A percentile compares a stretch with the other conserved stretches of the same genome.
Conservation (phyloP, 2,113 vertebrate genomes). For the Limanda limanda region DNA sequence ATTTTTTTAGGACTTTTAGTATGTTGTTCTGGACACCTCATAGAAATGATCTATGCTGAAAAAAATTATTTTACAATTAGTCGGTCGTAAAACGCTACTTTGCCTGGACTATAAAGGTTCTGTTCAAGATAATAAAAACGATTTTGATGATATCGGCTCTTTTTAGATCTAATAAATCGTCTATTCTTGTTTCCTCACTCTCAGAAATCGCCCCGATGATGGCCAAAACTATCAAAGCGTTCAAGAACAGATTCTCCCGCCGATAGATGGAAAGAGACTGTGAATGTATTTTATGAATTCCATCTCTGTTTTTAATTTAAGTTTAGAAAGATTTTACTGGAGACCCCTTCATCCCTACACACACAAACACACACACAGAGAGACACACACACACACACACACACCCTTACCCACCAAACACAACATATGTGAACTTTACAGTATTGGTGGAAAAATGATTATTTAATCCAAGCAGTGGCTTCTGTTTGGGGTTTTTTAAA, state of each 20-base stretch:
- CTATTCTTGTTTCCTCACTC: slow-evolving; percentile 1
- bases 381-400: slow-evolving; percentile 21
- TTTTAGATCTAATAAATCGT: not conserved
- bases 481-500: slow-evolving; percentile 8
- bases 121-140: not conserved
- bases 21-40: no score
- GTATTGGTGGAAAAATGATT: slow-evolving; percentile 31
- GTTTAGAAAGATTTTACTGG: slow-evolving; percentile 40
- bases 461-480: slow-evolving; percentile 34
- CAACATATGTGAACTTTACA: slow-evolving; percentile 29
- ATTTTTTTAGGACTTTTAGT: no score
- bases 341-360: slow-evolving; percentile 19
- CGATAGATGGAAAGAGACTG: slow-evolving; percentile 85
- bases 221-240: slow-evolving; percentile 99
- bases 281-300: slow-evolving; percentile 66
- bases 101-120: no score
- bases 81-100: no score
- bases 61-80: no score
- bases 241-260: slow-evolving; percentile 98
- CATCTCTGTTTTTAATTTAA: slow-evolving; percentile 68
- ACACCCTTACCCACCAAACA: slow-evolving; percentile 19
- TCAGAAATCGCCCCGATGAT: slow-evolving; percentile 99
- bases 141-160: not conserved
- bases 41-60: no score
- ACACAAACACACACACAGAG: slow-evolving; percentile 11